Base-by-base conservation (phyloP, 2,888 invertebrate species). In the Agrilus cyanescens region DNA sequence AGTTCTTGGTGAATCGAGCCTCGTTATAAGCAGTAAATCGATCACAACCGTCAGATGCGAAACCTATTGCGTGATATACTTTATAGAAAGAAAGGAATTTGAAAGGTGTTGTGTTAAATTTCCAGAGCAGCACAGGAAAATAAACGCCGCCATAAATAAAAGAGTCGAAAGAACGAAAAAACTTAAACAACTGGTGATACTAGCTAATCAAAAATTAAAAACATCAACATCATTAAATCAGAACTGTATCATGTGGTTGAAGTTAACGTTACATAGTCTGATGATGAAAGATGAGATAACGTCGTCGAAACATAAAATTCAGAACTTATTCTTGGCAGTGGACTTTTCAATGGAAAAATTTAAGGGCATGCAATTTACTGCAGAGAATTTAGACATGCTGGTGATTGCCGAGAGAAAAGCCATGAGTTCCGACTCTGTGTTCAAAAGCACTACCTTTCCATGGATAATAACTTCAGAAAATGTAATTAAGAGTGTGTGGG, bases 201-300 rank as follows among this genome's bases (percentile, higher is more conserved):
- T 25, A 10, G 25, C 25, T 10, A 25, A 10, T 25, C 25, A 25
- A 25, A 6, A 10, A 25, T 10, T 25, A 10, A 25, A 10, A 3
- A 25, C 10, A 25, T 25, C 25, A 2, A 25, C 25, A 3, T 4
- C 25, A 10, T 25, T 25, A 4, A 38, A 47, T 32, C 35, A 32
- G 12, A 44, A 40, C 18, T 47, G 48, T 3, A 46, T 52, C 3
- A 38, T 46, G 33, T 50, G 50, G 52, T 39, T 52, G 6, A 50
- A 52, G 15, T 43, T 42, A 31, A 49, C 49, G 1, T 25, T 52
- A 10, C 52, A 52, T 30, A 41, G 40, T 25, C 32, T 52, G 13
- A 52, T 52, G 52, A 37, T 46, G 8, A 45, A 35, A 3, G 48
- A 49, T 36, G 38, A 38, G 10, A 46, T 46, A 12, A 37, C 44